Evolutionary conservation across 1,140 invertebrate genomes (phyloP), one percentile per base, ranked within the genome.

Genomic region (Aphidius gifuensis): DNA sequence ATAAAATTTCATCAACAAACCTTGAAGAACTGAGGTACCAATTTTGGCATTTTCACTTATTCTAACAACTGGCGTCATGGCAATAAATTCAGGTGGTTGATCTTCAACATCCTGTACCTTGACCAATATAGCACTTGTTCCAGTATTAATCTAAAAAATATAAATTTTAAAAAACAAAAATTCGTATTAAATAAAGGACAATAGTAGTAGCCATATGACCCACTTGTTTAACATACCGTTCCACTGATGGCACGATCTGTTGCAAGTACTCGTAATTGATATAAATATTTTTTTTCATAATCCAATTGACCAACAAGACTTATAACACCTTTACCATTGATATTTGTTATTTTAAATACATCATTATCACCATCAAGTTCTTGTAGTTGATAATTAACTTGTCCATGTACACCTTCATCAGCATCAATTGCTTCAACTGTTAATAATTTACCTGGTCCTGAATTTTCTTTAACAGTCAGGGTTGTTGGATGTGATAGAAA

Each of bases 321-420:
- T 39, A 96, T 83, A 1, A 96, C 85, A n/a, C 92, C 94, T 84
- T 92, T 92, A 4, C 93, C 92, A 69, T 93, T 91, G 23, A 90
- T 83, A 1, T 93, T 96, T 66, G 88, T 86, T 48, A 97, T 87
- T 11, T 87, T 85, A 75, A 97, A 97, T 56, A 83, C 81, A 51
- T 87, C 86, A 57, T 90, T 87, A 65, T 93, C 91, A 6, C 88
- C 89, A 60, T 93, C 91, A 21, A 90, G 76, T 73, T 93, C 91
- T 83, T 93, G 87, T n/a, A 89, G 78, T 68, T 87, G 84, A 68
- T 89, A 89, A 9, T 88, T 82, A 11, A 88, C 86, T 84, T 96
- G 93, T 21, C 93, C 94, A 71, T 95, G 96, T 61, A 92, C 88
- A 16, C 94, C 94, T 81, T 94, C 92, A 76, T 96, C 94, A 40